These are phyloP conservation scores for Gerris lacustris DNA, from an alignment of 2,888 invertebrate species.

Conservation along the genomic window DNA sequence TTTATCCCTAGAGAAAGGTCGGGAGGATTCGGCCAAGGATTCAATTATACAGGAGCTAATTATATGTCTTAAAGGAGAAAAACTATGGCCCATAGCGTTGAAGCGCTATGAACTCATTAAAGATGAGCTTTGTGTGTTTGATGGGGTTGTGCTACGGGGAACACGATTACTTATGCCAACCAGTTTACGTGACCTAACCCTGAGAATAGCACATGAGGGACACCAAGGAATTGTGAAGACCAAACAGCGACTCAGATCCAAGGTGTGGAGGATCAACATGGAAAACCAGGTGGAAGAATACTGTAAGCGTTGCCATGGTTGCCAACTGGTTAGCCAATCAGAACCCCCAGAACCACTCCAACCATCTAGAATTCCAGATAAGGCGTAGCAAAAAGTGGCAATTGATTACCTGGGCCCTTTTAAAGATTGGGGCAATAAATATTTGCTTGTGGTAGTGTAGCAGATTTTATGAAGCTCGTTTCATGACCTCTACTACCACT, in stretches of 20 bases:
- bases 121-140: constrained; percentile 1
- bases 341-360: not conserved
- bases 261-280: constrained; percentile 18
- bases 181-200: constrained; percentile 3
- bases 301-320: constrained; percentile 8
- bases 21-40: not conserved
- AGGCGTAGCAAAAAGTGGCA: constrained; percentile 11
- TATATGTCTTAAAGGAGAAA: not conserved
- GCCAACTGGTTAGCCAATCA: constrained; percentile 12
- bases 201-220: constrained; percentile 17
- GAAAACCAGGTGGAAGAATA: constrained; percentile 10
- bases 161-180: constrained; percentile 5
- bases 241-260: constrained; percentile 14
- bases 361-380: constrained; percentile 3
- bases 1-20: constrained; percentile 6
- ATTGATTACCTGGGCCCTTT: constrained; percentile 14
- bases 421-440: constrained; percentile 7
- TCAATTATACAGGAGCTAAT: not conserved
- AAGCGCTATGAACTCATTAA: not conserved
- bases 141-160: constrained; percentile 4
- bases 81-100: not conserved
- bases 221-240: constrained; percentile 18
- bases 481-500: constrained; percentile 2
- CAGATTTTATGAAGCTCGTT: not conserved
- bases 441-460: constrained; percentile 8